These are phyloP conservation scores for Rhopilema esculentum DNA, from an alignment of 30 jellyfish, hydroid and myxozoan species.

Conservation along the genomic window DNA sequence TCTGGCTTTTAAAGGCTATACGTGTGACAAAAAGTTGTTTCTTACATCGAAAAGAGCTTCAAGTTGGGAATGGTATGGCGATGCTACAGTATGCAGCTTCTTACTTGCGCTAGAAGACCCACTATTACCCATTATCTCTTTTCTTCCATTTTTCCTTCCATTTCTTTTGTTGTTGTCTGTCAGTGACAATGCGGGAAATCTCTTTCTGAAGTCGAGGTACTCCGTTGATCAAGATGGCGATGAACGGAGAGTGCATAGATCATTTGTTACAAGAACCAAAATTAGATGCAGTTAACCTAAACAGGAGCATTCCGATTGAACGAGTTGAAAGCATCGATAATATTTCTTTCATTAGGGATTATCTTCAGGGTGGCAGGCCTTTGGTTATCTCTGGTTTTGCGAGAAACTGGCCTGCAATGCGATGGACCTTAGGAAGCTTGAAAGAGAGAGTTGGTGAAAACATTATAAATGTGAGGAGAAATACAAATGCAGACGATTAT, in stretches of 20 bases:
- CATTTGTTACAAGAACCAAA: background rate
- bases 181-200: background rate
- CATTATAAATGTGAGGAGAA: constrained; percentile 83
- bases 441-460: constrained; percentile 86
- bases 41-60: constrained; percentile 57
- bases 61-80: constrained; percentile 61
- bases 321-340: constrained; percentile 18
- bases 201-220: constrained; percentile 6
- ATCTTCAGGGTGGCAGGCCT: constrained; percentile 79
- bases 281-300: background rate
- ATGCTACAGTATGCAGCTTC: background rate
- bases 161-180: background rate
- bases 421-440: constrained; percentile 76
- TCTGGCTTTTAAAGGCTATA: background rate
- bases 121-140: constrained; percentile 48
- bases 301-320: background rate
- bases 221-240: background rate
- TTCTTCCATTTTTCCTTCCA: background rate
- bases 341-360: constrained; percentile 54
- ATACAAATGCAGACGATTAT: constrained; percentile 76
- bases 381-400: constrained; percentile 77
- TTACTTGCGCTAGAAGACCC: background rate
- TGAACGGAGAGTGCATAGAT: background rate
- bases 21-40: background rate
- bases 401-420: constrained; percentile 87